A percentile compares a stretch with the other conserved stretches of the same genome.
Conservation (phyloP, 1,140 invertebrate species). For the Sitodiplosis mosellana region DNA sequence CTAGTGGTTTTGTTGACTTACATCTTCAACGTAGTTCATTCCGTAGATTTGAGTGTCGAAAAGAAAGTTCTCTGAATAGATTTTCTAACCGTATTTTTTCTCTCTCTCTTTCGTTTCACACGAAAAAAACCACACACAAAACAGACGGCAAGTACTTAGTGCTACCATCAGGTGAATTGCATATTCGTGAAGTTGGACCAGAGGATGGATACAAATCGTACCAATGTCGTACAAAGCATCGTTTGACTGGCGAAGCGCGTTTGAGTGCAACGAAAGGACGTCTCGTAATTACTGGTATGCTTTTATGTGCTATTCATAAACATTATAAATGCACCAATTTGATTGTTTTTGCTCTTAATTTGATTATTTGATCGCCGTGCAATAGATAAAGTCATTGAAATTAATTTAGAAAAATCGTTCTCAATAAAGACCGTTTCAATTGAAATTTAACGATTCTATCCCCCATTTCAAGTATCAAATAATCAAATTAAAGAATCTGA, state of each 20-base stretch:
- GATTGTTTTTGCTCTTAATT: not conserved
- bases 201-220: constrained; percentile 88
- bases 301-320: constrained; percentile 2
- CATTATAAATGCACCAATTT: not conserved
- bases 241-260: constrained; percentile 81
- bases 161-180: constrained; percentile 78
- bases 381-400: too few relatives aligned
- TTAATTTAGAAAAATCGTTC: too few relatives aligned
- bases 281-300: constrained; percentile 88
- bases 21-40: too few relatives aligned
- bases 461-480: too few relatives aligned
- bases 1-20: too few relatives aligned
- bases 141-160: constrained; percentile 87
- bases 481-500: too few relatives aligned
- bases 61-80: not conserved
- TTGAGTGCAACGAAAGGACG: constrained; percentile 83
- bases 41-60: too few relatives aligned
- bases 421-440: too few relatives aligned
- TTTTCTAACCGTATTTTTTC: not conserved
- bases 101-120: not conserved
- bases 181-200: constrained; percentile 80
- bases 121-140: not conserved
- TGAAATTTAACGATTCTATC: too few relatives aligned
- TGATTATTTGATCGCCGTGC: too few relatives aligned
- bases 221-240: constrained; percentile 84